Evolutionary conservation across 2,797 vertebrate species (phyloP), one percentile per base, ranked within the genome.

Genomic region (Microchirus variegatus): DNA sequence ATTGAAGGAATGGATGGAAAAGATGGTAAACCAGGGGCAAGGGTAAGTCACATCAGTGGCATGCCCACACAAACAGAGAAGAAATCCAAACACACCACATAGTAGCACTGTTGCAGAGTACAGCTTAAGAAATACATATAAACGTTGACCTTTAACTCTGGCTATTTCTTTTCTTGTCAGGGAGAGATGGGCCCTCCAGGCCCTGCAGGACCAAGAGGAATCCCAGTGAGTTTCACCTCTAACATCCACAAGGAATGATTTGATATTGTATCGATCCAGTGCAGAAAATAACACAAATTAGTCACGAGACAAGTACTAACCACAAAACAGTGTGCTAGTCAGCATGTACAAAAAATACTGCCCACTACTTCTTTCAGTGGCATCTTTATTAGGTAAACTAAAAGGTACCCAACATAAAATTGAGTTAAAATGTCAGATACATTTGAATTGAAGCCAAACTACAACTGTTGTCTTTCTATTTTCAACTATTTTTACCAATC

Each of bases 1-100:
- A 83, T 97, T 66, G 96, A 97, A 10, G 97, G 97, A 54, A 73
- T 96, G 43, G 96, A 98, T 0, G 97, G 96, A 64, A 98, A 98
- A 88, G 94, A 95, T 0, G 97, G 97, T 35, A 99, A 98, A 71
- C 93, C 95, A 1, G 97, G 97, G 9, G 44, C 91, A 50, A 86
- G 95, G 92, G 97, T 97, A 85, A 93, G 80, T 74, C 45, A 15
- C 36, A 61, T 42, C 35, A 4, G 22, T 5, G 16, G 13, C 35
- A 2, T 26, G 11, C n/a, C 15, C 45, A 43, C 59, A 61, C 46
- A 65, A 31, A 31, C 26, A 52, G 6, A 16, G 44, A 56, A 13
- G 8, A 7, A 40, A 47, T 41, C 18, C 44, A 53, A 15, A 54
- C 12, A n/a, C 10, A 46, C 37, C n/a, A 9, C 43, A 44, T 8